phyloP scores from a whole-genome alignment of 1,140 invertebrate species.

The Andricus grossulariae region DNA sequence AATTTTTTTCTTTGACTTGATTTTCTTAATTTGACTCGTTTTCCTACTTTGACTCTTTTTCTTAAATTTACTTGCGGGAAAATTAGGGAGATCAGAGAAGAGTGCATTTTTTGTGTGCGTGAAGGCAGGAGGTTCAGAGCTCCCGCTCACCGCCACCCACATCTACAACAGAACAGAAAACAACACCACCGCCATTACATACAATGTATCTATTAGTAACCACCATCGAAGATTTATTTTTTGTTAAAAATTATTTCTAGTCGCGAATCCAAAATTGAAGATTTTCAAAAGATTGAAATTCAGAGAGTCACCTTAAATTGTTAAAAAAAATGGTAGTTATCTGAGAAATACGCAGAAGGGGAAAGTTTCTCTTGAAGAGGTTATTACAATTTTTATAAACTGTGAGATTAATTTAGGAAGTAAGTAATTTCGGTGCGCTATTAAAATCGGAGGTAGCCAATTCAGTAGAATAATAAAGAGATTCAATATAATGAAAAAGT shows the following conservation, averaged over 20 bases:
- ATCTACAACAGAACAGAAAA: constrained; percentile 78
- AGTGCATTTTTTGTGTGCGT: constrained; percentile 61
- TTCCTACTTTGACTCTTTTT: constrained; percentile 32
- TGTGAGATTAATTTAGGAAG: too few relatives aligned
- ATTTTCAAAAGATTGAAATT: background rate
- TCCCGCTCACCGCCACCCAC: constrained; percentile 78
- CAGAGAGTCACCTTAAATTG: background rate
- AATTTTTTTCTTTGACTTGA: constrained; percentile 38
- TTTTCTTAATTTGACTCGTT: constrained; percentile 12
- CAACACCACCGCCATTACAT: constrained; percentile 77
- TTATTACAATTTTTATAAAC: too few relatives aligned
- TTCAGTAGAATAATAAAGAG: background rate
- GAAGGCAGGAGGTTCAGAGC: constrained; percentile 73
- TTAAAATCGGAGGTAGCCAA: too few relatives aligned
- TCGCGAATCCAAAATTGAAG: background rate
- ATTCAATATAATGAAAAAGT: background rate
- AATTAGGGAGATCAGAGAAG: constrained; percentile 45
- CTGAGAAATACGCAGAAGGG: too few relatives aligned
- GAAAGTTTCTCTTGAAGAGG: too few relatives aligned
- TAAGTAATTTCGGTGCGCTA: too few relatives aligned
- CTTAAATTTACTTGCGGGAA: constrained; percentile 43
- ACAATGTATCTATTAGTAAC: constrained; percentile 76
- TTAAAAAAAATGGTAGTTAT: too few relatives aligned
- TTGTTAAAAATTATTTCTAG: constrained; percentile 15
- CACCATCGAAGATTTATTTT: constrained; percentile 71